phyloP scores from a whole-genome alignment of 1,140 invertebrate genomes.

The Camponotus pennsylvanicus region DNA sequence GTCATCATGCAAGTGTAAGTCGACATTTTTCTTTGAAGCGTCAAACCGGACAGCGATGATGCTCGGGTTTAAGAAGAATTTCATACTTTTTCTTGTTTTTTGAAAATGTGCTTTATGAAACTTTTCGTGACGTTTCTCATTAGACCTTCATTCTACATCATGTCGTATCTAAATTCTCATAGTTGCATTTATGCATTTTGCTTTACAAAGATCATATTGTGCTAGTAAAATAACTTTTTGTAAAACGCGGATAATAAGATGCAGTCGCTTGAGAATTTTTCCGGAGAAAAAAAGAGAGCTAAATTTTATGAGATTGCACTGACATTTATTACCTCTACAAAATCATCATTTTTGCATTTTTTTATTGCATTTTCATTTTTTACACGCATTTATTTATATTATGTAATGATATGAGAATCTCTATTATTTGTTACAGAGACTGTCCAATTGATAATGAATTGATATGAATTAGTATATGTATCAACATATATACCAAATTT shows the following conservation, averaged over 20 bases:
- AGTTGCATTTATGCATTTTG: constrained; percentile 34
- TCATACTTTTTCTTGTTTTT: neutral
- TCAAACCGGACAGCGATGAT: neutral
- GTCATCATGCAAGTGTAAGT: neutral
- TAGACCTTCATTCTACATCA: neutral
- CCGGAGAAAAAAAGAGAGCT: neutral
- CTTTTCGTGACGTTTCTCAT: constrained; percentile 12
- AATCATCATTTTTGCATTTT: neutral
- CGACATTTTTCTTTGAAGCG: constrained; percentile 37
- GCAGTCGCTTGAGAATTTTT: neutral
- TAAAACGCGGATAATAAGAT: neutral
- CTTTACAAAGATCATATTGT: constrained; percentile 6
- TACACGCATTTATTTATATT: constrained; percentile 6
- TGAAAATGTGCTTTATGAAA: neutral
- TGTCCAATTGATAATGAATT: neutral
- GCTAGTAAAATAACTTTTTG: constrained; percentile 9
- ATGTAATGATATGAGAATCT: neutral
- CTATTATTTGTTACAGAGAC: neutral
- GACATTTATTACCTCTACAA: neutral
- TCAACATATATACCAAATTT: neutral
- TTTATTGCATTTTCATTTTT: neutral
- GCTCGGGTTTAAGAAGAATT: constrained; percentile 27
- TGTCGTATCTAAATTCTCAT: constrained; percentile 18
- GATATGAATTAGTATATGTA: neutral
- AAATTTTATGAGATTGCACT: neutral